phyloP scores from a whole-genome alignment of 2,113 vertebrate species.

The Psilopogon haemacephalus region DNA sequence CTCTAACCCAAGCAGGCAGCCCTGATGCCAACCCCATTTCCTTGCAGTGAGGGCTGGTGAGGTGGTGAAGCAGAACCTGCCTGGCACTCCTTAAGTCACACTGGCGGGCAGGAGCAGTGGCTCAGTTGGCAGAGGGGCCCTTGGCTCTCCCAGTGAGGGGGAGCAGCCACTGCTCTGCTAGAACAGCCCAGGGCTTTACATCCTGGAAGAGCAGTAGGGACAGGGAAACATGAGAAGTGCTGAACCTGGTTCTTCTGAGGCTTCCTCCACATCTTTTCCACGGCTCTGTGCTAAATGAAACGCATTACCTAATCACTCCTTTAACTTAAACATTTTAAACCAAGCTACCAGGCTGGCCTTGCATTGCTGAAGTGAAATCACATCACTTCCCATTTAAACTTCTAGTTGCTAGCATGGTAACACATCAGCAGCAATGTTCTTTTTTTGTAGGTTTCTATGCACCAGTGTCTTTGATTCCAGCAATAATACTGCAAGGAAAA shows the following conservation, averaged over 20 bases:
- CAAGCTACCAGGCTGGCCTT: neutral
- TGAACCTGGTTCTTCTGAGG: fast-evolving
- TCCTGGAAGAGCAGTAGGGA: neutral
- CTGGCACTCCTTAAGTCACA: no score
- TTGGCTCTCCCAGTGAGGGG: no score
- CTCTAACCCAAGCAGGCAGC: neutral
- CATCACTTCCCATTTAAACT: neutral
- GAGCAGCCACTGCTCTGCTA: no score
- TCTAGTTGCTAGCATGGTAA: neutral
- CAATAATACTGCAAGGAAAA: neutral
- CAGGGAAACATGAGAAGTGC: fast-evolving
- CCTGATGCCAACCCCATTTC: neutral
- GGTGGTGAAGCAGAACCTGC: neutral
- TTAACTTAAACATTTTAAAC: neutral
- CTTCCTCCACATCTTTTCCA: neutral
- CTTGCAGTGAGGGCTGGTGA: neutral
- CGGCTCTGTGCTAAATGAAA: neutral
- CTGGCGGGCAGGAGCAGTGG: no score
- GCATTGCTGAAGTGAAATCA: neutral
- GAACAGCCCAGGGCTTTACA: no score
- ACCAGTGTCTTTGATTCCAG: neutral
- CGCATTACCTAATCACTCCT: neutral
- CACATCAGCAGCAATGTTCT: neutral
- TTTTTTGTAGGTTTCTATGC: neutral
- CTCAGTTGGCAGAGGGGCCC: no score